phyloP scores from a whole-genome alignment of 2,888 invertebrate genomes.

The Apamea sordens region DNA sequence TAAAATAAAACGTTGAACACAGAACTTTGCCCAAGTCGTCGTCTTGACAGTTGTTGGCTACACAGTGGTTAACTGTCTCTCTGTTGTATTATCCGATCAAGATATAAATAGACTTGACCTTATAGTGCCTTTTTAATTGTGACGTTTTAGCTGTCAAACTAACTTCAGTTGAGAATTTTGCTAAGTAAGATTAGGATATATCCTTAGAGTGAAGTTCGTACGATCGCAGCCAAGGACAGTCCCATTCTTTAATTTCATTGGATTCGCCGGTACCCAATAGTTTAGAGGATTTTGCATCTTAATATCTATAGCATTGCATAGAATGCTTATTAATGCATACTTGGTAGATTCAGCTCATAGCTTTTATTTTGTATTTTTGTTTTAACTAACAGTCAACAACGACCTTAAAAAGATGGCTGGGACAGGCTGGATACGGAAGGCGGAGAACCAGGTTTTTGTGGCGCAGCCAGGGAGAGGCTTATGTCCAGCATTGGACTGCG shows the following conservation, averaged over 20 bases:
- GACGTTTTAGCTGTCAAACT: conserved; percentile 10
- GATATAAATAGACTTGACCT: conserved; percentile 37
- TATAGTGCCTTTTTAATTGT: not conserved
- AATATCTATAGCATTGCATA: not conserved
- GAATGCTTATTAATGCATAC: not conserved
- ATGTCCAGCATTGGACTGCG: too few species aligned
- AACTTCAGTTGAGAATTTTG: conserved; percentile 31
- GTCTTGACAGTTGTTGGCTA: not conserved
- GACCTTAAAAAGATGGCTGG: too few species aligned
- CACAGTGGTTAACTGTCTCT: not conserved
- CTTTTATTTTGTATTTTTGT: not conserved
- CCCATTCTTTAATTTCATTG: not conserved
- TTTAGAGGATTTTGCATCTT: too few species aligned
- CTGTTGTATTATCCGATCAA: not conserved
- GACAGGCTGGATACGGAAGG: too few species aligned
- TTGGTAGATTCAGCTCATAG: not conserved
- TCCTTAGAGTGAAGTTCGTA: conserved; percentile 32
- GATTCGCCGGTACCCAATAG: not conserved
- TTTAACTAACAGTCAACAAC: not conserved
- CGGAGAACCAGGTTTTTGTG: too few species aligned
- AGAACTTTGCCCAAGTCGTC: not conserved
- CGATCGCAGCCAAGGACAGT: conserved; percentile 15
- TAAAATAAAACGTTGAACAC: not conserved
- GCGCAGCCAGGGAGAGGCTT: too few species aligned
- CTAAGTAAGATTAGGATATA: conserved; percentile 1